phyloP scores from a whole-genome alignment of 2,113 vertebrate genomes.

The Sprattus sprattus region DNA sequence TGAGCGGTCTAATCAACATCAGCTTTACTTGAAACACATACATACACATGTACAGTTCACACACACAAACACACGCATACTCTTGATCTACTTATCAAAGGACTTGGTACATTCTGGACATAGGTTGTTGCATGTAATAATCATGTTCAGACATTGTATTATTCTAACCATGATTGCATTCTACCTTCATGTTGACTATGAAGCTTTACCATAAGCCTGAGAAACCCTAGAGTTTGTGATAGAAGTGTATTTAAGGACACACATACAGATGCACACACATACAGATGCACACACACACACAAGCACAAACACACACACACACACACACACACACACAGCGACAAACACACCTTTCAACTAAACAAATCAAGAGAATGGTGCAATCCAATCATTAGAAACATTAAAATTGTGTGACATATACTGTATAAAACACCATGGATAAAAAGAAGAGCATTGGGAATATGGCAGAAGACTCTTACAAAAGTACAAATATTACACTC shows the following conservation, averaged over 20 bases:
- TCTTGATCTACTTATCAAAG: background rate
- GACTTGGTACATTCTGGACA: background rate
- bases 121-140: background rate
- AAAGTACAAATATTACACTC: conserved; percentile 17
- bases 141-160: conserved; percentile 4
- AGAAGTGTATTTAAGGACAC: background rate
- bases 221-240: background rate
- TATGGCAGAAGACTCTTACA: conserved; percentile 17
- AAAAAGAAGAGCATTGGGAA: conserved; percentile 14
- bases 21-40: background rate
- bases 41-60: background rate
- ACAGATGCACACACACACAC: conserved; percentile 19
- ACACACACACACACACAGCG: conserved; percentile 4
- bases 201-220: conserved; percentile 6
- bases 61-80: background rate
- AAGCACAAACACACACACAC: conserved; percentile 10
- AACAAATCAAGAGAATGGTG: conserved; percentile 72
- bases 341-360: conserved; percentile 24
- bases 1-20: background rate
- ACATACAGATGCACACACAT: conserved; percentile 12
- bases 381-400: conserved; percentile 67
- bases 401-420: conserved; percentile 52
- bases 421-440: conserved; percentile 3
- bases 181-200: background rate
- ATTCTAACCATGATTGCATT: conserved; percentile 2